Evolutionary conservation across 2,888 invertebrate genomes (phyloP).

Genomic region (Choristoneura rosaceana): DNA sequence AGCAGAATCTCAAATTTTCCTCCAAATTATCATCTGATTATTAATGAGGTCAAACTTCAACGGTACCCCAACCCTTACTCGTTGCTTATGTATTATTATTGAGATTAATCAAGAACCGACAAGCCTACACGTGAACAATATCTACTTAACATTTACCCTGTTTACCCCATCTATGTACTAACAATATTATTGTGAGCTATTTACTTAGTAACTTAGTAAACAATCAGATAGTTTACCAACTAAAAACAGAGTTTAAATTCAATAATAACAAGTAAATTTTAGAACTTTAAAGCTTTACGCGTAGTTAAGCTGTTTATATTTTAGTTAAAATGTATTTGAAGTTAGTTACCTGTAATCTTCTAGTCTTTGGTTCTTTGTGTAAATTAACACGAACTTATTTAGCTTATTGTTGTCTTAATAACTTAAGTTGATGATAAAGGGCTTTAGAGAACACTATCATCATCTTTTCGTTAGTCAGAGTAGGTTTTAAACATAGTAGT

Average conservation of each 20-base stretch:
- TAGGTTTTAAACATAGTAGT: too few relatives aligned
- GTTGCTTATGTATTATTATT: conserved; percentile 3
- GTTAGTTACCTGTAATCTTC: too few relatives aligned
- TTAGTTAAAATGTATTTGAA: neutral
- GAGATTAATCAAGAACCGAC: conserved; percentile 2
- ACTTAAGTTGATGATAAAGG: too few relatives aligned
- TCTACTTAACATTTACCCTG: conserved; percentile 1
- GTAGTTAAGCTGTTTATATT: neutral
- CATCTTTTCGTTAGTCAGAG: too few relatives aligned
- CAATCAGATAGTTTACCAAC: neutral
- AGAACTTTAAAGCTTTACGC: neutral
- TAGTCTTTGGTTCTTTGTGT: too few relatives aligned
- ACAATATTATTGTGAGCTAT: conserved; percentile 25
- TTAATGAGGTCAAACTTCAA: too few relatives aligned
- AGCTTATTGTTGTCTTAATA: too few relatives aligned
- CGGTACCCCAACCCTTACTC: neutral
- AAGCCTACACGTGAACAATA: conserved; percentile 1
- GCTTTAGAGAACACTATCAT: too few relatives aligned
- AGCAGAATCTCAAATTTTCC: too few relatives aligned
- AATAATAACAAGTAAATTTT: neutral
- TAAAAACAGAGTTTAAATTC: neutral
- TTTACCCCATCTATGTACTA: conserved; percentile 4
- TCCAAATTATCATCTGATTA: too few relatives aligned
- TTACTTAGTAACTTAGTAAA: neutral
- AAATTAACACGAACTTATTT: too few relatives aligned